Evolutionary conservation across 2,113 vertebrate genomes (phyloP).

Genomic region (Apistogramma diplotaenia): DNA sequence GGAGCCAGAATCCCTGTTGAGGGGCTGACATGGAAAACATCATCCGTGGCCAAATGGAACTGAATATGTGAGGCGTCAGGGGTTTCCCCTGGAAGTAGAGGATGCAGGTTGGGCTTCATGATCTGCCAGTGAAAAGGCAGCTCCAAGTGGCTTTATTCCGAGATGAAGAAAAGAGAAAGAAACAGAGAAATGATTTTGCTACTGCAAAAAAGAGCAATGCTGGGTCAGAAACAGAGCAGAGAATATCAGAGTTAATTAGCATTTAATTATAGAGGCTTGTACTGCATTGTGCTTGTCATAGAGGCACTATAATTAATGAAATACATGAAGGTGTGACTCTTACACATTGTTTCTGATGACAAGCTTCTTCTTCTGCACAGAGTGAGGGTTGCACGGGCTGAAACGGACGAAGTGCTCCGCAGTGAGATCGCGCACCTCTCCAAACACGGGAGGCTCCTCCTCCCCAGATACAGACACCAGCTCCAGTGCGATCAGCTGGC

Average conservation of each 20-base stretch:
- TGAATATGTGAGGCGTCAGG: slow-evolving; percentile 58
- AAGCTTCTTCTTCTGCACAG: slow-evolving; percentile 72
- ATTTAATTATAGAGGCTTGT: neutral
- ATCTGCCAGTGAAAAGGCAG: slow-evolving; percentile 90
- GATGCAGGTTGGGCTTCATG: slow-evolving; percentile 81
- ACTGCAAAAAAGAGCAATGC: neutral
- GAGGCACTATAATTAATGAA: neutral
- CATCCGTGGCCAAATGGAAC: slow-evolving; percentile 67
- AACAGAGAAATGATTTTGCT: neutral
- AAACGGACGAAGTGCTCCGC: slow-evolving; percentile 85
- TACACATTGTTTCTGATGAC: slow-evolving; percentile 86
- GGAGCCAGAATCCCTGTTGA: slow-evolving; percentile 77
- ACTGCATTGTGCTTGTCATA: too few relatives aligned
- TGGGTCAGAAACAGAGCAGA: neutral
- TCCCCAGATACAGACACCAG: slow-evolving; percentile 79
- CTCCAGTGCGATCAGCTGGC: slow-evolving; percentile 82
- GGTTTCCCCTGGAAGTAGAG: slow-evolving; percentile 64
- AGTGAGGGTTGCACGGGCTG: slow-evolving; percentile 78
- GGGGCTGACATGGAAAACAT: slow-evolving; percentile 83
- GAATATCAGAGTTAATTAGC: neutral
- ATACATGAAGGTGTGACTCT: slow-evolving; percentile 1
- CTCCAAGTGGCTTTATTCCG: slow-evolving; percentile 80
- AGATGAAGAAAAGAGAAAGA: neutral
- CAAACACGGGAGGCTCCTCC: slow-evolving; percentile 63
- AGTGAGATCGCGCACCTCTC: slow-evolving; percentile 79